Base-by-base conservation (phyloP, 1,140 invertebrate genomes). In the Drosophila hydei region DNA sequence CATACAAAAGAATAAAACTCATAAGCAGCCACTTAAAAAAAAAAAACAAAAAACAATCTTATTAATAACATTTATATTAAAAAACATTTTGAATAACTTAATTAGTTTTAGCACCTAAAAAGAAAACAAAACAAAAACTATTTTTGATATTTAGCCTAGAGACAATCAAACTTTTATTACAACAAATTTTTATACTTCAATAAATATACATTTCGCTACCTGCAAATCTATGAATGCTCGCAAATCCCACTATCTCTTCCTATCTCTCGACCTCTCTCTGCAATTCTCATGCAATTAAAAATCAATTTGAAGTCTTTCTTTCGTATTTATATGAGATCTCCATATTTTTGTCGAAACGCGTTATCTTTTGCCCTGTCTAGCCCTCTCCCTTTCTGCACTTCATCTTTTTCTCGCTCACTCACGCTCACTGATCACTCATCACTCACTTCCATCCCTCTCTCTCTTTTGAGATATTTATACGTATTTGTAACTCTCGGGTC, bases 141-240 rank as follows among this genome's bases (percentile, higher is more conserved):
- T 63, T 56, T 56, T 56, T 65, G 56, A 65, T 36, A 18, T 33
- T 68, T 79, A 79, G 71, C 60, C 12, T 61, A 60, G 11, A 79
- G 40, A 45, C 51, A 43, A 52, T 68, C 50, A 40, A 71, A 70
- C 61, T 81, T 87, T 87, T 59, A 77, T 75, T 81, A 74, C 21
- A 65, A 48, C 38, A 21, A 63, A 64, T 79, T 88, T 76, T 77
- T 68, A 75, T 89, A 87, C 84, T 78, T 84, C 75, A 88, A 89
- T 88, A 88, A 87, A 83, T 77, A 75, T 80, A 69, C 71, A 75
- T 77, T 75, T 60, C 72, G 77, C 79, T 70, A 65, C 62, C 71
- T 63, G 60, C 67, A 63, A 79, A 71, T 65, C 45, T 81, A 67
- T 65, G 48, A 61, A 73, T 43, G 61, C 69, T 67, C 55, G 43